Evolutionary conservation across 2,113 vertebrate genomes (phyloP), one percentile per base, ranked within the genome.

Genomic region (Carassius auratus): DNA sequence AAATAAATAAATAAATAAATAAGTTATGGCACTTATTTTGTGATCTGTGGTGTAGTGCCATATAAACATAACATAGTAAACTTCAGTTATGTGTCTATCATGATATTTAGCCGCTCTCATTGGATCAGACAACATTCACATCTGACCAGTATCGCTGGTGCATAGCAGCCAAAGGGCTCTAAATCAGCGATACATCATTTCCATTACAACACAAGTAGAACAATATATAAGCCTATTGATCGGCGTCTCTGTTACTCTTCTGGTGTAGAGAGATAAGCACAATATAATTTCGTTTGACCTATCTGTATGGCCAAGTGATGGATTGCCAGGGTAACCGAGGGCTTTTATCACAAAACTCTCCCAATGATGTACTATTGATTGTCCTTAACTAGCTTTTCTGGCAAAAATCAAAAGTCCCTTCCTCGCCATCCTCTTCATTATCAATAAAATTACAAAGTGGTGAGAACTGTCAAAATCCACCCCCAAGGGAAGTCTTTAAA

Each of bases 271-370:
- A 97, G 97, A 99, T 99, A 98, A 99, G 97, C 94, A 95, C 96
- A 97, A 97, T 97, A 98, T 98, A 95, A 97, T 98, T 97, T 97
- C 97, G 96, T 96, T 97, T 96, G 96, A 98, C 97, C 97, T 97
- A 96, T 97, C 96, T 94, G 96, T 95, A 96, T 96, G 97, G 96
- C 97, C 97, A 97, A 98, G 97, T 98, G 97, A 99, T 98, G 98
- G 98, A 98, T 98, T 96, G 96, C 97, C 87, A 84, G 94, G 96
- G 94, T 96, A 96, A 96, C 95, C 95, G 93, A 95, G 96, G 95
- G 96, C 94, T 94, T 97, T 97, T 97, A 99, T 97, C 97, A 97
- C 92, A 94, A 96, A 96, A 97, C 95, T 96, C 96, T 95, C 94
- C 95, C 96, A 97, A 96, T 97, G 96, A 98, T 98, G 97, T 95